A percentile compares a stretch with the other conserved stretches of the same genome.
These are phyloP conservation scores for Danaus plexippus DNA, from an alignment of 1,140 invertebrate species.

Conservation along the genomic window DNA sequence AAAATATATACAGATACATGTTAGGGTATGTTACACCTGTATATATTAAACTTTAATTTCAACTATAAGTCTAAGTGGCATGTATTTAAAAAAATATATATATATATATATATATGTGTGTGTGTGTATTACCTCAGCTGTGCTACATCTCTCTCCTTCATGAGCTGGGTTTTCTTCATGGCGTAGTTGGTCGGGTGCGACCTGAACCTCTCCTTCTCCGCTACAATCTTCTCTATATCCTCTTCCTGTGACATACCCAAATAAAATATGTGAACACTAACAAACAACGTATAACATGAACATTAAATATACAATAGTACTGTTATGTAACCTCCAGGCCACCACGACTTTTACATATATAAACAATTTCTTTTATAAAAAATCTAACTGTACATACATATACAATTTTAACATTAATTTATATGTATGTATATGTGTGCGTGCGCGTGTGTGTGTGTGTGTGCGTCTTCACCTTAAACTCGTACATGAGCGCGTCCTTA, in stretches of 20 bases:
- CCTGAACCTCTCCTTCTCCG: conserved; percentile 94
- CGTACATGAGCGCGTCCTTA: conserved; percentile 89
- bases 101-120: too few relatives aligned
- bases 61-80: too few relatives aligned
- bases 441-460: neutral
- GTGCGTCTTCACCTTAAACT: conserved; percentile 81
- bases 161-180: conserved; percentile 94
- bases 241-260: conserved; percentile 60
- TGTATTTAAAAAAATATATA: too few relatives aligned
- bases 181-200: conserved; percentile 96
- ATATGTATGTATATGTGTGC: too few relatives aligned
- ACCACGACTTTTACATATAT: too few relatives aligned
- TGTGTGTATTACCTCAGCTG: conserved; percentile 61
- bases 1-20: conserved; percentile 18
- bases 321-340: too few relatives aligned
- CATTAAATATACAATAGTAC: too few relatives aligned
- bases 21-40: too few relatives aligned
- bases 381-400: neutral
- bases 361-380: too few relatives aligned
- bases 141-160: conserved; percentile 84
- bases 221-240: conserved; percentile 86
- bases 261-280: conserved; percentile 1
- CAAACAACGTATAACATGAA: too few relatives aligned
- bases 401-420: too few relatives aligned
- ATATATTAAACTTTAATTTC: too few relatives aligned